Conservation (phyloP, 1,140 invertebrate species). For the Zophobas morio region DNA sequence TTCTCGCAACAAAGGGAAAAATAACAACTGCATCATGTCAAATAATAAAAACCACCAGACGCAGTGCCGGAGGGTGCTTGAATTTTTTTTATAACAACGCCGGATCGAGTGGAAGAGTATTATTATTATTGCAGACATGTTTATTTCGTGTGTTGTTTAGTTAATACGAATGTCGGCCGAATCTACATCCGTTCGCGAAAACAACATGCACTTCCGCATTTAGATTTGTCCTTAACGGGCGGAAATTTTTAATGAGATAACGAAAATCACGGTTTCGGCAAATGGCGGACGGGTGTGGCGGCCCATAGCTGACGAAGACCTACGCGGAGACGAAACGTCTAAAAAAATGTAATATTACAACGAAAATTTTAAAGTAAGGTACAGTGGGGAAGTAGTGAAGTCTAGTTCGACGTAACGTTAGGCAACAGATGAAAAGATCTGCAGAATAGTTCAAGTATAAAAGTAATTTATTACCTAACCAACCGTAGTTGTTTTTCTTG, state of each 20-base stretch:
- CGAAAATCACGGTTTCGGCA: conserved; percentile 16
- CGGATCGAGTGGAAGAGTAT: conserved; percentile 15
- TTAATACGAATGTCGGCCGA: conserved; percentile 26
- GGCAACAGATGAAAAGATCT: too few species aligned
- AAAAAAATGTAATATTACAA: neutral
- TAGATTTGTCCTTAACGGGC: conserved; percentile 36
- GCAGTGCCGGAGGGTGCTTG: conserved; percentile 13
- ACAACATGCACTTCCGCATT: conserved; percentile 12
- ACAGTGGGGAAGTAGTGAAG: too few species aligned
- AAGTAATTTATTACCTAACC: too few species aligned
- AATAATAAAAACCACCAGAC: conserved; percentile 36
- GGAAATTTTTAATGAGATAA: conserved; percentile 44
- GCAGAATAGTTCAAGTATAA: too few species aligned
- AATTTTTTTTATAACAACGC: conserved; percentile 28
- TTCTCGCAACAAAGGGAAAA: conserved; percentile 33
- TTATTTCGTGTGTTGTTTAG: neutral
- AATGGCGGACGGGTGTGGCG: conserved; percentile 9
- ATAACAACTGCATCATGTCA: conserved; percentile 38
- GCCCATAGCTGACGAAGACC: neutral
- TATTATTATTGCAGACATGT: conserved; percentile 17
- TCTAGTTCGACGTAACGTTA: too few species aligned
- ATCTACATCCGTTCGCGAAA: conserved; percentile 28
- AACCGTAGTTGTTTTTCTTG: too few species aligned
- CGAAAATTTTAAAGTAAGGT: too few species aligned
- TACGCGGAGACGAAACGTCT: neutral